Percentiles rank a stretch among this genome's conserved stretches.
Conservation (phyloP, 1,140 invertebrate species). For the Drosophila sulfurigaster region DNA sequence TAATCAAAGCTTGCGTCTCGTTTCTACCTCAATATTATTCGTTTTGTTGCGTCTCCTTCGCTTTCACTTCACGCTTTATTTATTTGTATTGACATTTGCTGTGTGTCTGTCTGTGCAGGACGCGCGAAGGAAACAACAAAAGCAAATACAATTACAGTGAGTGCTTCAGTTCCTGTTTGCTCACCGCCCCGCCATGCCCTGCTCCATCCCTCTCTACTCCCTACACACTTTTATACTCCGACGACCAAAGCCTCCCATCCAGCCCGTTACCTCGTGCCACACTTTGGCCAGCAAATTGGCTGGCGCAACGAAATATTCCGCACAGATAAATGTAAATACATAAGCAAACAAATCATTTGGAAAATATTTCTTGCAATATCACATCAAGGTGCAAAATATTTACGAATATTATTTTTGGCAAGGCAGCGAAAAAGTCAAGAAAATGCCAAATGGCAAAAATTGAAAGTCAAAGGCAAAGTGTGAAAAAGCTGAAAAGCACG, state of each 20-base stretch:
- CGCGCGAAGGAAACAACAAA: constrained; percentile 74
- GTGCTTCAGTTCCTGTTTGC: constrained; percentile 61
- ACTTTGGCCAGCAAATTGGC: constrained; percentile 47
- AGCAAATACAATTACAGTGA: constrained; percentile 80
- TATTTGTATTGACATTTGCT: constrained; percentile 77
- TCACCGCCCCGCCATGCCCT: not conserved
- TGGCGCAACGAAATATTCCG: constrained; percentile 47
- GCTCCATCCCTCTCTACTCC: too few species aligned
- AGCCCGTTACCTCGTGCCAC: not conserved
- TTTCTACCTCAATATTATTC: constrained; percentile 38
- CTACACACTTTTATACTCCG: too few species aligned
- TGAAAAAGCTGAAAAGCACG: constrained; percentile 47
- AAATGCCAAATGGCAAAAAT: constrained; percentile 47
- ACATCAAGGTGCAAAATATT: constrained; percentile 80
- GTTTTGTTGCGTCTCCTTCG: constrained; percentile 28
- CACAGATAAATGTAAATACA: constrained; percentile 78
- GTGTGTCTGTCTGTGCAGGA: constrained; percentile 39
- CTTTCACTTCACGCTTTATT: constrained; percentile 66
- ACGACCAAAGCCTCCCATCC: not conserved
- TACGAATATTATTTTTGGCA: constrained; percentile 77
- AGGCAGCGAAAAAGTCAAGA: constrained; percentile 19
- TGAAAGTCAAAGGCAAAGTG: constrained; percentile 62
- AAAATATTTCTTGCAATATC: constrained; percentile 79
- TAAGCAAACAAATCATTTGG: constrained; percentile 80
- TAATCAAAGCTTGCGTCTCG: constrained; percentile 66